Percentiles rank a stretch among this genome's conserved stretches.
Conservation (phyloP, 37 sponge, comb jelly and placozoan species). For the Cladorhizidae sp. region DNA sequence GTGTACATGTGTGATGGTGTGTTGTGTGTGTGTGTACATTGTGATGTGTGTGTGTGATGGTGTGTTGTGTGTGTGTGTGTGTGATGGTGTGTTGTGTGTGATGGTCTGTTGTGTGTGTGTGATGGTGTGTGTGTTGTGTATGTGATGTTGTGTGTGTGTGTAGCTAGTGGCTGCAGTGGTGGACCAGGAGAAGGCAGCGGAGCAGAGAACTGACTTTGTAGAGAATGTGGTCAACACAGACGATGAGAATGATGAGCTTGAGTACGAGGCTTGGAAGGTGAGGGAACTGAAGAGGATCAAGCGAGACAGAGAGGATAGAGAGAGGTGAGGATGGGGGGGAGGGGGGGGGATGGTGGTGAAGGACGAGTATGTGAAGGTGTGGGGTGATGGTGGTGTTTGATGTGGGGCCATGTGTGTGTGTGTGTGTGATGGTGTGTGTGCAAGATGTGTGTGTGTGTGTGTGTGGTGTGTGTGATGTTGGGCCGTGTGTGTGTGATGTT, state of each 20-base stretch:
- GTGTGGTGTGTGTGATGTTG: too few relatives aligned
- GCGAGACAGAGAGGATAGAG: slow-evolving; percentile 92
- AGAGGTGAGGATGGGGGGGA: slow-evolving; percentile 80
- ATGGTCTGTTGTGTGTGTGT: too few relatives aligned
- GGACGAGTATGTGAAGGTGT: too few relatives aligned
- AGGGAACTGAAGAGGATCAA: slow-evolving; percentile 95
- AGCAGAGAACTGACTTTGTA: slow-evolving; percentile 24
- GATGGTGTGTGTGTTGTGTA: too few relatives aligned
- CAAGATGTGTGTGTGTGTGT: too few relatives aligned
- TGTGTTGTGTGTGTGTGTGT: too few relatives aligned
- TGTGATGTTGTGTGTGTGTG: neutral
- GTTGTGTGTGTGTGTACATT: slow-evolving; percentile 1
- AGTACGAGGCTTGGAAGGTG: slow-evolving; percentile 97
- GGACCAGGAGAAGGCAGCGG: slow-evolving; percentile 25
- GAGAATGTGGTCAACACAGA: slow-evolving; percentile 85
- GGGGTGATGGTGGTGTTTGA: too few relatives aligned
- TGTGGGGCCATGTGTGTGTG: slow-evolving; percentile 5
- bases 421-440: too few relatives aligned
- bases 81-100: neutral
- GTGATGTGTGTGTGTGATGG: slow-evolving; percentile 7
- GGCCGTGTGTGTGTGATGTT: too few relatives aligned
- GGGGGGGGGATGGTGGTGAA: too few relatives aligned
- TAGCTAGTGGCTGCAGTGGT: slow-evolving; percentile 49
- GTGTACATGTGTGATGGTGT: too few relatives aligned
- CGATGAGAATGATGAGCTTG: slow-evolving; percentile 96